phyloP scores from a whole-genome alignment of 1,140 invertebrate genomes.

The Branchinecta lynchi region DNA sequence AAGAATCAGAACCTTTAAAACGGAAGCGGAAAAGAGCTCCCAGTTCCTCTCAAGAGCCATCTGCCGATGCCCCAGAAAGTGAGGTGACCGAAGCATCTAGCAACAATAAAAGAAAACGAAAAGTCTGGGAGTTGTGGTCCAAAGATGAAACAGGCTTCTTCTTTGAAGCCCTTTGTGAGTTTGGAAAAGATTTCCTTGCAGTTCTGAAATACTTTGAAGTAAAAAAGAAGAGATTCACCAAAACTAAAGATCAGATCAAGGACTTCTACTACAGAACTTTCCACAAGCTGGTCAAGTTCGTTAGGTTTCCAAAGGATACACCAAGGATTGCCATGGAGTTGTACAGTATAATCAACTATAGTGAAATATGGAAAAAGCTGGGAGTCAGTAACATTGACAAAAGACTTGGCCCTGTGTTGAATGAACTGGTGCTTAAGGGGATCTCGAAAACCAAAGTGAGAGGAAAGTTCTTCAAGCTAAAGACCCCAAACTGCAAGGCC shows the following conservation, averaged over 20 bases:
- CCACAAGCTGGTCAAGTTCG: neutral
- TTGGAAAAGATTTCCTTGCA: neutral
- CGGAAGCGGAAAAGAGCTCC: neutral
- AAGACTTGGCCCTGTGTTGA: neutral
- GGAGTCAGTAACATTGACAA: neutral
- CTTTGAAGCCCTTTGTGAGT: neutral
- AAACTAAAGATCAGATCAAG: conserved; percentile 1
- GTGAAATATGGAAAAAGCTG: neutral
- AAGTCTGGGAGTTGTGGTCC: neutral
- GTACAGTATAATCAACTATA: neutral
- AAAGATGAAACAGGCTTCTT: neutral
- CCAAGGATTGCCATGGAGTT: neutral
- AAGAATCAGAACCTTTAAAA: neutral
- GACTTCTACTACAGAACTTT: neutral
- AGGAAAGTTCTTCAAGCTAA: neutral
- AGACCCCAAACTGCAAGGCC: neutral
- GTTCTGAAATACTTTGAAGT: neutral
- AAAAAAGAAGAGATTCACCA: neutral
- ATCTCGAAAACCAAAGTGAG: neutral
- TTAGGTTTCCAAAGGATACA: neutral
- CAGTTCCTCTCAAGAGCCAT: neutral
- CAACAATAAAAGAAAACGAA: neutral
- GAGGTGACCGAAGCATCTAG: neutral
- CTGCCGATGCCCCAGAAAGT: neutral
- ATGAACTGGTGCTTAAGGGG: neutral